phyloP scores from a whole-genome alignment of 1,140 invertebrate species.

The Drosophila yakuba region DNA sequence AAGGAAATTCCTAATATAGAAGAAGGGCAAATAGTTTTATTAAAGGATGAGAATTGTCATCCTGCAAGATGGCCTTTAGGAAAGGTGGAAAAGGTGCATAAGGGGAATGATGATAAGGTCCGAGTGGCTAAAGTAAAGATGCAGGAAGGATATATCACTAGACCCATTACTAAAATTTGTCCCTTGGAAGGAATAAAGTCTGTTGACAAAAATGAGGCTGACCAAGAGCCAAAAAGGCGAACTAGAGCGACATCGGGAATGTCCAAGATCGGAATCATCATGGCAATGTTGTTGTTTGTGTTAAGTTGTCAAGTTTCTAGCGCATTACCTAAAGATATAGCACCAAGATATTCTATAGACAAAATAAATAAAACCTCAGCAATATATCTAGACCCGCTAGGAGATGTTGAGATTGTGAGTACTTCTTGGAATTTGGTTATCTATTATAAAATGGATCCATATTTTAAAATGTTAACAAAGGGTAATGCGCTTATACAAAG shows the following conservation, averaged over 20 bases:
- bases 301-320: neutral
- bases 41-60: slow-evolving; percentile 2
- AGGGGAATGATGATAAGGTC: neutral
- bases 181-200: neutral
- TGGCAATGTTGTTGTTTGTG: neutral
- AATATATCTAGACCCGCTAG: slow-evolving; percentile 11
- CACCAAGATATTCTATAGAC: no score
- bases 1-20: neutral
- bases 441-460: slow-evolving; percentile 4
- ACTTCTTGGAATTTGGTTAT: slow-evolving; percentile 2
- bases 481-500: no score
- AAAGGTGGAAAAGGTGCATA: neutral
- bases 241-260: neutral
- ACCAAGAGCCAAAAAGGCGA: neutral
- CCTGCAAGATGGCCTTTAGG: neutral
- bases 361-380: neutral
- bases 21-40: neutral
- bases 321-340: neutral
- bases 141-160: neutral
- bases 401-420: slow-evolving; percentile 13
- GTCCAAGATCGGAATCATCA: neutral
- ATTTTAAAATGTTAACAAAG: slow-evolving; percentile 5
- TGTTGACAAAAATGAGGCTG: neutral
- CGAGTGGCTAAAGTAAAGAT: neutral
- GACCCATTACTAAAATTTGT: neutral